Evolutionary conservation across 2,797 vertebrate species (phyloP), one percentile per base, ranked within the genome.

Genomic region (Rachycentron canadum): DNA sequence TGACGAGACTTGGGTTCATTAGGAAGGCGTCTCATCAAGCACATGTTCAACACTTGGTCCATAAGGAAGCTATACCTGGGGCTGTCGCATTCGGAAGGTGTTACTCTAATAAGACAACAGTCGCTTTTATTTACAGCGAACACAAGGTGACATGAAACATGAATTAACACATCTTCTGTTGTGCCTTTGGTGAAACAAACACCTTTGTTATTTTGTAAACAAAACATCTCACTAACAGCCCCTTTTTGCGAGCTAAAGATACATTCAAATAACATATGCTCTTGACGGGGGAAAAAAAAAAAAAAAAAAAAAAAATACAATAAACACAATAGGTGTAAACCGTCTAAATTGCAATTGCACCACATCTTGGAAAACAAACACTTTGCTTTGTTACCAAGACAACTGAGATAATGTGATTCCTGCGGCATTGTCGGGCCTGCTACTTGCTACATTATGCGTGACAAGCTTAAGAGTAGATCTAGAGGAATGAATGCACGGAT

Each of bases 321-420:
- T 58, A 67, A 58, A 92, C 90, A 94, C 93, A 94, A 94, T 93
- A 95, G 94, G 94, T 95, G 95, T 93, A 94, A 95, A 95, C 79
- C 87, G 82, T 91, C 93, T 93, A 95, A 96, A 95, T 94, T 94
- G 95, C 91, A 90, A 95, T 94, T 94, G 93, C 91, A 81, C 89
- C 86, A 93, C 86, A 92, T 94, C 93, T 94, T 93, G 91, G 92
- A 95, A 96, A 95, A 95, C 93, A 95, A 95, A 96, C 94, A 95
- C 93, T 93, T 93, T 90, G 93, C 94, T 95, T 95, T 96, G 95
- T 96, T 96, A 94, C 94, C 94, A 94, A 87, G 95, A 95, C 94
- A 93, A 95, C 94, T 94, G 93, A 94, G 94, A 95, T 94, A 95
- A 96, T 93, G 93, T 83, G 93, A 93, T 93, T 95, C 94, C 91